Percentiles rank a stretch among this genome's conserved stretches.
Evolutionary conservation across 2,797 vertebrate species (phyloP).

Genomic region (Tapera naevia): DNA sequence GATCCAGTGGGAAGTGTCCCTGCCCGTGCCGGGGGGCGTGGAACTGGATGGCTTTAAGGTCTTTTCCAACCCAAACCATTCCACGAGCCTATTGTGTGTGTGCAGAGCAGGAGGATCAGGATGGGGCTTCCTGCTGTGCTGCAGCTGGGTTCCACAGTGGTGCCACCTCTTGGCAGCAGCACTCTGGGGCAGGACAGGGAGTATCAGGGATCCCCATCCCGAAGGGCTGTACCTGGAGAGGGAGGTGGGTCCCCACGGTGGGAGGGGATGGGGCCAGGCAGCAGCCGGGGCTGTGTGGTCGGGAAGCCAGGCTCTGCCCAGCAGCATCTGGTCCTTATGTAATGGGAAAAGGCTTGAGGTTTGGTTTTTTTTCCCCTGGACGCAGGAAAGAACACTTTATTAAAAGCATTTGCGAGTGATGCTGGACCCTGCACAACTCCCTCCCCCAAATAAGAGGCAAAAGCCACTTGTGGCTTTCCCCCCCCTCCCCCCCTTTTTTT

Average conservation of each 20-base stretch:
- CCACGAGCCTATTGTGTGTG: too few relatives aligned
- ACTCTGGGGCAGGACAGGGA: neutral
- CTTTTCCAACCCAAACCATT: too few relatives aligned
- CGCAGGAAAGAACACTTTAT: conserved; percentile 63
- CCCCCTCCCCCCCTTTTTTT: fast-evolving
- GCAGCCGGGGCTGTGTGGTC: neutral
- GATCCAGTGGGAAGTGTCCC: too few relatives aligned
- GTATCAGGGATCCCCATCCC: neutral
- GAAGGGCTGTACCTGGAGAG: fast-evolving
- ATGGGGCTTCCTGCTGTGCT: neutral
- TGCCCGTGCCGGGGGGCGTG: too few relatives aligned
- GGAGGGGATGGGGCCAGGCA: neutral
- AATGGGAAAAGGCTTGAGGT: conserved; percentile 47
- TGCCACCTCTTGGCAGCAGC: neutral
- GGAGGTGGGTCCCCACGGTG: neutral
- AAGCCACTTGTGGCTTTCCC: fast-evolving
- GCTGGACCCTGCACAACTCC: neutral
- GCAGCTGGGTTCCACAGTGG: fast-evolving
- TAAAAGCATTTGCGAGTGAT: conserved; percentile 6
- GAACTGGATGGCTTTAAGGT: too few relatives aligned
- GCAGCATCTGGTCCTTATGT: conserved; percentile 41
- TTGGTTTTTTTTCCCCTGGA: conserved; percentile 16
- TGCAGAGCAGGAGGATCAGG: neutral
- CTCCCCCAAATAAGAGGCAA: neutral
- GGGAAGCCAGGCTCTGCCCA: neutral